Evolutionary conservation across 2,888 invertebrate genomes (phyloP), one percentile per base, ranked within the genome.

Genomic region (Synanthedon formicaeformis): DNA sequence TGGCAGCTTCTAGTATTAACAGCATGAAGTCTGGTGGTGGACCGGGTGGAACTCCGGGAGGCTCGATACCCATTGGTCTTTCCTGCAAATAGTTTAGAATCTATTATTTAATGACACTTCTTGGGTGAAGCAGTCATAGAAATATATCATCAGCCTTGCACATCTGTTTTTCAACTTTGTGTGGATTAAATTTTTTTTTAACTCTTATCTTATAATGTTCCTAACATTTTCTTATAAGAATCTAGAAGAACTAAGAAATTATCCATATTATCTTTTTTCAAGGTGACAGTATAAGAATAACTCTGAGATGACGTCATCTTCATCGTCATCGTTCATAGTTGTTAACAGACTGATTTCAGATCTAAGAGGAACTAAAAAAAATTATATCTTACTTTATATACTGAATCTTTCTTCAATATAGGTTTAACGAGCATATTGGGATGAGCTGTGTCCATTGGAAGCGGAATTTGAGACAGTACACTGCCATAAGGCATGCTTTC

Each of bases 1-100:
- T 65, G 4, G 62, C 60, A 0, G 62, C 65, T 34, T 79, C 81
- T 4, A 78, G 68, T 8, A 88, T 67, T 56, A 88, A 70, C 52
- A 92, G 89, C 14, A 90, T 89, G 40, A 94, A 85, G 71, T 94
- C 91, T 0, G 94, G 93, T 0, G 96, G 95, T 2, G 94, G 93
- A 1, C 94, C 95, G 0, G 95, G 94, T 0, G 97, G 97, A 6
- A 96, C 95, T 2, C 96, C 96, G 0, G 96, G 95, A 0, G 95
- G 93, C 60, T 93, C 93, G 0, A 84, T 58, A 0, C 88, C 85
- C 2, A 67, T 58, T 1, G 88, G 85, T 11, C 76, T 72, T 51
- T 86, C 86, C 87, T 88, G 55, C 13, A 59, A 62, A 48, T 14
- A 48, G 23, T 27, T 8, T 34, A 10, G 10, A 34, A 34, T 10